Base-by-base conservation (phyloP, 1,140 invertebrate species). In the Vollenhovia emeryi region DNA sequence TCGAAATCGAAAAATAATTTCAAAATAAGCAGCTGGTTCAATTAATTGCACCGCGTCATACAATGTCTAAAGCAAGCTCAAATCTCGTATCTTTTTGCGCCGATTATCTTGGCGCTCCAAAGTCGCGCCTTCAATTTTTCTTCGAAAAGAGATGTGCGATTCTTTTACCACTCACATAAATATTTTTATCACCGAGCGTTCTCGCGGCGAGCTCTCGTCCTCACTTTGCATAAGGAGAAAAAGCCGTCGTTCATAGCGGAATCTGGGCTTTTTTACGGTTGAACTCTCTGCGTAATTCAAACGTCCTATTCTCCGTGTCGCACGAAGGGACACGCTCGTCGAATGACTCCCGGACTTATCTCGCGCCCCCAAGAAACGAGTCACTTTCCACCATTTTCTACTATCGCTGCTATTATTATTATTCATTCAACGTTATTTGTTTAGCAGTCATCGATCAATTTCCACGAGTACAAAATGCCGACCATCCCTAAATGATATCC, bases 151-250 rank as follows among this genome's bases (percentile, higher is more conserved):
- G 13, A 33, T 57, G 71, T 36, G 15, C 74, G 57, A 71, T 82
- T 86, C 87, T 86, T 91, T 91, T 90, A 91, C 74, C 68, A 68
- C 86, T 87, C 89, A 59, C 86, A 90, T 91, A 93, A 92, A 93
- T 91, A 91, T 91, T 93, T 91, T 93, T 93, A 93, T 92, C 88
- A 85, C 90, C 62, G 43, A 55, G 76, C 57, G 86, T 86, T 92
- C 86, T 40, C 57, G 79, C 87, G 84, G 80, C 83, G 83, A 89
- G 90, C 92, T 87, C 76, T 85, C 33, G 33, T 64, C 73, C 85
- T 87, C 80, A 18, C 52, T 87, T 87, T 88, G 55, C 85, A 87
- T 90, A 86, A 55, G 36, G 60, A 83, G 69, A 71, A 66, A 68
- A 85, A 76, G 79, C 74, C 74, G 73, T 83, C 85, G 71, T 52